Percentiles rank a stretch among this genome's conserved stretches.
These are phyloP conservation scores for Hemiscyllium ocellatum DNA, from an alignment of 2,113 vertebrate genomes.

Conservation along the genomic window DNA sequence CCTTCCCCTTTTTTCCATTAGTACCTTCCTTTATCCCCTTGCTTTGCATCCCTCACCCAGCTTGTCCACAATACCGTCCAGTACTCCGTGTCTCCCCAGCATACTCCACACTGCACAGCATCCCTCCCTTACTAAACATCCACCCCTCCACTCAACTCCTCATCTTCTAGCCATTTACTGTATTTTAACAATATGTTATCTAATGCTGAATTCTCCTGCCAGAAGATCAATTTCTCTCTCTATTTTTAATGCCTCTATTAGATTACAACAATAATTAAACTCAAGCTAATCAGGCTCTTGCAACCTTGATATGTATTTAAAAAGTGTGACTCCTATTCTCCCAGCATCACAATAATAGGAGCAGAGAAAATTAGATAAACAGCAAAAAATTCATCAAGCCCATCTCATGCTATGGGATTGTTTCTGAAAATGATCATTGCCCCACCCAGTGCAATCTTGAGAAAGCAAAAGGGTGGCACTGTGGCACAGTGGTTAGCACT, in stretches of 20 bases:
- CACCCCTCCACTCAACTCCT: neutral
- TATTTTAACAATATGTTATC: neutral
- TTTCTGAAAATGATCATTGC: neutral
- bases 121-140: neutral
- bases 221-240: neutral
- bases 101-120: too few relatives aligned
- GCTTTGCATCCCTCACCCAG: neutral
- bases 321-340: neutral
- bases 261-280: neutral
- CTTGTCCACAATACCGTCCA: neutral
- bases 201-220: neutral
- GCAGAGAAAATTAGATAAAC: neutral
- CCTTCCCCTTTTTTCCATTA: neutral
- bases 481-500: too few relatives aligned
- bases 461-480: too few relatives aligned
- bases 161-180: neutral
- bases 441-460: neutral
- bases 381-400: neutral
- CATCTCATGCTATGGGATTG: neutral
- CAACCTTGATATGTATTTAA: neutral
- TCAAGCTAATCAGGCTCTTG: neutral
- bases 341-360: neutral
- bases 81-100: neutral
- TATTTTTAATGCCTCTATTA: neutral
- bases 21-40: neutral